Conservation (phyloP, 2,888 invertebrate species). For the Drosophila fungiperda region DNA sequence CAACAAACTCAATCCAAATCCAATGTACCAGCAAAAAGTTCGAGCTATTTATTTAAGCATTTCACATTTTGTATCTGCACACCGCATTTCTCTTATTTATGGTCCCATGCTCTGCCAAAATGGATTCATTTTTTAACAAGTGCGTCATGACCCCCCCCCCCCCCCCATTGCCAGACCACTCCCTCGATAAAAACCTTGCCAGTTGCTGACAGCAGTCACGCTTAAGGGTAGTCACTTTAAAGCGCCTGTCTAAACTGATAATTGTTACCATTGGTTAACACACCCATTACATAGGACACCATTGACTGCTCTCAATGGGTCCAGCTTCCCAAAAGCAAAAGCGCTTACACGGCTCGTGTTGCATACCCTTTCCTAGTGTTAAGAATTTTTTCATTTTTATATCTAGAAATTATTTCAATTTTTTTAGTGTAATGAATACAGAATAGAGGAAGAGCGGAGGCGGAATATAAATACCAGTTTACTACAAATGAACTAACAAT, state of each 20-base stretch:
- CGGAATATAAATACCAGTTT: background rate
- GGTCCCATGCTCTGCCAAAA: constrained; percentile 50
- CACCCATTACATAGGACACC: constrained; percentile 5
- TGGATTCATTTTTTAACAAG: constrained; percentile 60
- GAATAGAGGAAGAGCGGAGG: background rate
- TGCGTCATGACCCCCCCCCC: constrained; percentile 3
- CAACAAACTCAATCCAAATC: constrained; percentile 67
- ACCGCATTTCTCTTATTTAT: constrained; percentile 76
- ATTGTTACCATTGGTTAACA: constrained; percentile 64
- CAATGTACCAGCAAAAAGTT: constrained; percentile 66
- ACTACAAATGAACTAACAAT: constrained; percentile 23
- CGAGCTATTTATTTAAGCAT: constrained; percentile 75
- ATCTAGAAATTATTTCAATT: background rate
- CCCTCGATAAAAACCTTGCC: constrained; percentile 15
- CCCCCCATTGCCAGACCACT: no score
- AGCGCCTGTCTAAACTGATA: constrained; percentile 51
- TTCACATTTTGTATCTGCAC: constrained; percentile 77
- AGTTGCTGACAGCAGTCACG: constrained; percentile 66
- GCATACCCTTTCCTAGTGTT: constrained; percentile 27
- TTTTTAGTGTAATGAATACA: background rate
- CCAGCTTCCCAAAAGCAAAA: constrained; percentile 41
- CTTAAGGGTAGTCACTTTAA: constrained; percentile 63
- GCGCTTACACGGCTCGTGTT: constrained; percentile 71
- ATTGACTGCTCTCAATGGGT: constrained; percentile 1
- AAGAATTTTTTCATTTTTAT: background rate